These are phyloP conservation scores for Batillaria attramentaria DNA, from an alignment of 1,140 invertebrate genomes.

Conservation along the genomic window DNA sequence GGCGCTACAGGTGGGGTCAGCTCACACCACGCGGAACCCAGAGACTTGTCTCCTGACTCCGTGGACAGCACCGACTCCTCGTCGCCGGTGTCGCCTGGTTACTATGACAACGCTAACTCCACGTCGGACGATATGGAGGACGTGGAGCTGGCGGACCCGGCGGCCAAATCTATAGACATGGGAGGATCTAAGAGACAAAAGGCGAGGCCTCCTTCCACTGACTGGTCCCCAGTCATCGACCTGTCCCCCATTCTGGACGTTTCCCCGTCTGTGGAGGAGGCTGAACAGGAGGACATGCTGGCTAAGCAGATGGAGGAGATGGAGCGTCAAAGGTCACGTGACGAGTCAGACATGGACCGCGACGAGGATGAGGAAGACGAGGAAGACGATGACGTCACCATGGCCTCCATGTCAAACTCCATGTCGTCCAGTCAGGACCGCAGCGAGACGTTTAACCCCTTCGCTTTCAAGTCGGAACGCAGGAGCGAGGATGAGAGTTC, in stretches of 20 bases:
- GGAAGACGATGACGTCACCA: conserved; percentile 28
- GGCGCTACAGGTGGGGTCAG: background rate
- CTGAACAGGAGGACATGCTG: conserved; percentile 73
- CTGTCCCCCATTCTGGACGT: conserved; percentile 75
- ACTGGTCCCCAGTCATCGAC: conserved; percentile 74
- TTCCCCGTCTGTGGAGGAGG: conserved; percentile 73
- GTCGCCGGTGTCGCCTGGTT: conserved; percentile 62
- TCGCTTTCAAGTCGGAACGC: conserved; percentile 23
- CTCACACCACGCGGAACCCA: conserved; percentile 41
- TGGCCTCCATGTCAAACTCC: conserved; percentile 27
- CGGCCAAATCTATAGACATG: conserved; percentile 69
- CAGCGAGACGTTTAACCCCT: conserved; percentile 25
- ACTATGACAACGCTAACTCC: conserved; percentile 57
- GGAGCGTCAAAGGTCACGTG: conserved; percentile 54
- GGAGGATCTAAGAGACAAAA: conserved; percentile 69
- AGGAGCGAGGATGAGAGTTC: conserved; percentile 28
- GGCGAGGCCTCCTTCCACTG: conserved; percentile 68
- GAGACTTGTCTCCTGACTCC: conserved; percentile 61
- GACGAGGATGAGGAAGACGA: conserved; percentile 51
- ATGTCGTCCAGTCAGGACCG: conserved; percentile 33
- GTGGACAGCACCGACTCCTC: conserved; percentile 53
- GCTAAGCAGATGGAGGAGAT: conserved; percentile 64
- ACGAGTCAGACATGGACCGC: conserved; percentile 40
- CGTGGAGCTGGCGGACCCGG: conserved; percentile 65
- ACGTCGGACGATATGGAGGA: conserved; percentile 53